phyloP scores from a whole-genome alignment of 2,888 invertebrate species.

The Smittia sp. region DNA sequence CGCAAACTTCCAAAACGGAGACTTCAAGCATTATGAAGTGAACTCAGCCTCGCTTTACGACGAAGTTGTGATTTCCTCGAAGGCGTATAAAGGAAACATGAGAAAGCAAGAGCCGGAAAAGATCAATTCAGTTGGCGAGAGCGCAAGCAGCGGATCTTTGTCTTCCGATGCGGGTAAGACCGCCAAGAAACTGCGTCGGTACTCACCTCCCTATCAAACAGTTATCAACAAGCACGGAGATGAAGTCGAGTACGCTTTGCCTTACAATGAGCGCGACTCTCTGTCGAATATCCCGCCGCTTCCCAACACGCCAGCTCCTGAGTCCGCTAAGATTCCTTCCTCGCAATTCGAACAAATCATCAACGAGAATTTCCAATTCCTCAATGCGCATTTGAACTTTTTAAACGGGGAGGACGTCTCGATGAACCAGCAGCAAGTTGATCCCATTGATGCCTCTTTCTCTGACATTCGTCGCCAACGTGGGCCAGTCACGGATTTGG shows the following conservation, averaged over 20 bases:
- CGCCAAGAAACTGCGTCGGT: conserved; percentile 5
- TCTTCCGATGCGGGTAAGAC: conserved; percentile 13
- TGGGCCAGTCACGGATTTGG: conserved; percentile 45
- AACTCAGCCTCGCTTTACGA: conserved; percentile 27
- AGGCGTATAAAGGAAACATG: conserved; percentile 27
- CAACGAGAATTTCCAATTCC: conserved; percentile 34
- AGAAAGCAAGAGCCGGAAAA: conserved; percentile 27
- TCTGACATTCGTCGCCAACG: neutral
- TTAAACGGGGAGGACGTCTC: neutral
- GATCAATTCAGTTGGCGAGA: conserved; percentile 36
- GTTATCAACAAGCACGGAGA: conserved; percentile 46
- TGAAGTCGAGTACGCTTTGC: conserved; percentile 46
- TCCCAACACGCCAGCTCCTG: neutral
- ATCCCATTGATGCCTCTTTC: conserved; percentile 21
- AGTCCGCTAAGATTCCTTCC: neutral
- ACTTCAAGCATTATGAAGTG: conserved; percentile 34
- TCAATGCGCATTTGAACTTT: conserved; percentile 22
- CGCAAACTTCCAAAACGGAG: conserved; percentile 19
- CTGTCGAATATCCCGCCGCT: conserved; percentile 19
- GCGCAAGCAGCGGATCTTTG: conserved; percentile 27
- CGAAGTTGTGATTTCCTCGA: conserved; percentile 33
- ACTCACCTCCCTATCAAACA: conserved; percentile 44
- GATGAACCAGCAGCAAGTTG: neutral
- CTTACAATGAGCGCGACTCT: conserved; percentile 44
- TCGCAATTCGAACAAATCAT: conserved; percentile 36